Evolutionary conservation across 2,113 vertebrate genomes (phyloP).

Genomic region (Grallaria varia): DNA sequence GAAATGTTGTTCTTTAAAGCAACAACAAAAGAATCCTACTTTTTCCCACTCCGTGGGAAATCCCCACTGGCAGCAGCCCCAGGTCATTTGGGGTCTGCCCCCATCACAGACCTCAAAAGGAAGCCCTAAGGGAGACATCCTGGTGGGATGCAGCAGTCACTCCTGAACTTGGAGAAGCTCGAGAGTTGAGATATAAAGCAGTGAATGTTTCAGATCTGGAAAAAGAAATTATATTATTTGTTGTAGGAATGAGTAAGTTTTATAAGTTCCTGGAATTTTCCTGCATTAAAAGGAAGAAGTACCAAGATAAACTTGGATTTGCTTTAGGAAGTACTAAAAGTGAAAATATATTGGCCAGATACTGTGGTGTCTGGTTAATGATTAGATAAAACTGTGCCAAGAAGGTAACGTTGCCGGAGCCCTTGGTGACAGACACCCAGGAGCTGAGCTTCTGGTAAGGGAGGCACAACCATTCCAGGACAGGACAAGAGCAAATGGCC

Average conservation of each 20-base stretch:
- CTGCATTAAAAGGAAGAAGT: background rate
- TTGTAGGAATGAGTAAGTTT: background rate
- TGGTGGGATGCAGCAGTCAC: background rate
- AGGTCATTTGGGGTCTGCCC: background rate
- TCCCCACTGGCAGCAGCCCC: background rate
- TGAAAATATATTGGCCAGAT: fast-evolving
- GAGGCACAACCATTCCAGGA: fast-evolving
- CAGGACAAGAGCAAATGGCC: background rate
- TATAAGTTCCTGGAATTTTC: background rate
- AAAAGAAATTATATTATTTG: background rate
- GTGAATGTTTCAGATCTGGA: background rate
- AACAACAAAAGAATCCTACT: background rate
- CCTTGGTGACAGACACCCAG: background rate
- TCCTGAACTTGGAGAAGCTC: background rate
- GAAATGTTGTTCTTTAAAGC: background rate
- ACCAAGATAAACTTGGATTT: background rate
- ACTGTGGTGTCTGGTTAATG: background rate
- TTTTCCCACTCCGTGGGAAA: background rate
- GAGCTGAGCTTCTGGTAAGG: background rate
- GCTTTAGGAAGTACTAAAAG: background rate
- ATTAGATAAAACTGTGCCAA: background rate
- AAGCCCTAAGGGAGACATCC: background rate
- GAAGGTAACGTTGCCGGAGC: too few relatives aligned
- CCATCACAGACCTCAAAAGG: fast-evolving
- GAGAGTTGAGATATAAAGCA: fast-evolving